A percentile compares a stretch with the other conserved stretches of the same genome.
These are phyloP conservation scores for Amphipoea lucens DNA, from an alignment of 2,888 invertebrate genomes.

Conservation along the genomic window DNA sequence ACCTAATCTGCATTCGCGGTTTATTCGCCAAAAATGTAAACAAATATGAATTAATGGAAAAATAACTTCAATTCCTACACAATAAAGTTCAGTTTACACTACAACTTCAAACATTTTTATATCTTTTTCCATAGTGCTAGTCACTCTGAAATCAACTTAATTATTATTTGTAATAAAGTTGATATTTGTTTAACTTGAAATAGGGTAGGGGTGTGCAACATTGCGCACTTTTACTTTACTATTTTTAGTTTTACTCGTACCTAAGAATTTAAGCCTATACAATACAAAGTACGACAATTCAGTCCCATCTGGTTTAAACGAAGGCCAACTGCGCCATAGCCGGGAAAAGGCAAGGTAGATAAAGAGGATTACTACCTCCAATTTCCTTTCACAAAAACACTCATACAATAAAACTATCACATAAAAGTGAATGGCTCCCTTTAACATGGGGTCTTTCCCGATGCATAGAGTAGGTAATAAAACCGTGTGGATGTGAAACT, in stretches of 20 bases:
- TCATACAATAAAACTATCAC: conserved; percentile 52
- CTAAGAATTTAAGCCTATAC: neutral
- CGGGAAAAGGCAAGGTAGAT: conserved; percentile 35
- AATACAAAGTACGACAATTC: neutral
- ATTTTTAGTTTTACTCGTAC: neutral
- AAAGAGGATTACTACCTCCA: conserved; percentile 44
- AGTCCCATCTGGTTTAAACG: conserved; percentile 26
- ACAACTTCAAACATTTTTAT: too few species aligned
- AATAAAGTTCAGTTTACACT: too few species aligned
- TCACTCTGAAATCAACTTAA: too few species aligned
- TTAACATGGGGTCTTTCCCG: conserved; percentile 29
- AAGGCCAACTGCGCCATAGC: conserved; percentile 22
- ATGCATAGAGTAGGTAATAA: conserved; percentile 29
- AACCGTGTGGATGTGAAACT: conserved; percentile 9
- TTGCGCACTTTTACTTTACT: neutral
- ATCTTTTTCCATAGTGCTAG: too few species aligned
- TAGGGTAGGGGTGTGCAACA: too few species aligned
- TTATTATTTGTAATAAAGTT: too few species aligned
- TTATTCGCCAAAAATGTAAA: too few species aligned
- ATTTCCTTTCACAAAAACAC: conserved; percentile 48
- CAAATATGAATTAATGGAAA: too few species aligned
- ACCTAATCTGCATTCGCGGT: too few species aligned
- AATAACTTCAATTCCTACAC: too few species aligned
- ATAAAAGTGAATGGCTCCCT: conserved; percentile 46
- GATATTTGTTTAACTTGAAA: too few species aligned